Percentiles rank a stretch among this genome's conserved stretches.
Conservation (phyloP, 2,113 vertebrate genomes). For the Aleadryas rufinucha region DNA sequence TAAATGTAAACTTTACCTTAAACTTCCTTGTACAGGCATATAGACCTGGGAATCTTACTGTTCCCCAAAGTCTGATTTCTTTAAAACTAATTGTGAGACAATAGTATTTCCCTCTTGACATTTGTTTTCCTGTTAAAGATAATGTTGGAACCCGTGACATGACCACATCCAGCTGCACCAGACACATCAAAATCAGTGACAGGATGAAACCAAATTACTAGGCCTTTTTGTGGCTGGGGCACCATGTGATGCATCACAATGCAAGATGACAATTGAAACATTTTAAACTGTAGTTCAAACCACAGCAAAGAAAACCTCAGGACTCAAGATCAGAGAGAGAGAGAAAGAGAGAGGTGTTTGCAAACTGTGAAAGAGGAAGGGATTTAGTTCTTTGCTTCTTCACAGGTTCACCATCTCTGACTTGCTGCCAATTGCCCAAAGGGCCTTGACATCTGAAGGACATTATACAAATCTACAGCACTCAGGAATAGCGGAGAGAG, state of each 20-base stretch:
- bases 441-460: conserved; percentile 54
- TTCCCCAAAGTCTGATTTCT: conserved; percentile 31
- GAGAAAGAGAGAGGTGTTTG: conserved; percentile 66
- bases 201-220: conserved; percentile 66
- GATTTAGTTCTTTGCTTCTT: conserved; percentile 38
- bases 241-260: conserved; percentile 68
- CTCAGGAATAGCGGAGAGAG: not conserved
- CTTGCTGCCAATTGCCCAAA: conserved; percentile 40
- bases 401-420: conserved; percentile 55
- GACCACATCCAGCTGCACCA: conserved; percentile 67
- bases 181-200: conserved; percentile 69
- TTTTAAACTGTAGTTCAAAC: conserved; percentile 64
- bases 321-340: conserved; percentile 54
- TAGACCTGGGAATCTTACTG: conserved; percentile 29
- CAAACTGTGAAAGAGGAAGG: conserved; percentile 53
- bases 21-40: not conserved
- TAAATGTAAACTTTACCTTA: not conserved
- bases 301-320: conserved; percentile 70
- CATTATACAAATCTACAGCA: conserved; percentile 33
- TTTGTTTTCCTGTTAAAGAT: conserved; percentile 70
- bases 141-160: conserved; percentile 66
- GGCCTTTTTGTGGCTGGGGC: conserved; percentile 66
- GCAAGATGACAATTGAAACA: conserved; percentile 68
- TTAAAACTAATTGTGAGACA: conserved; percentile 59
- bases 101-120: conserved; percentile 56